Evolutionary conservation across 2,797 vertebrate species (phyloP).

Genomic region (Nasua narica): DNA sequence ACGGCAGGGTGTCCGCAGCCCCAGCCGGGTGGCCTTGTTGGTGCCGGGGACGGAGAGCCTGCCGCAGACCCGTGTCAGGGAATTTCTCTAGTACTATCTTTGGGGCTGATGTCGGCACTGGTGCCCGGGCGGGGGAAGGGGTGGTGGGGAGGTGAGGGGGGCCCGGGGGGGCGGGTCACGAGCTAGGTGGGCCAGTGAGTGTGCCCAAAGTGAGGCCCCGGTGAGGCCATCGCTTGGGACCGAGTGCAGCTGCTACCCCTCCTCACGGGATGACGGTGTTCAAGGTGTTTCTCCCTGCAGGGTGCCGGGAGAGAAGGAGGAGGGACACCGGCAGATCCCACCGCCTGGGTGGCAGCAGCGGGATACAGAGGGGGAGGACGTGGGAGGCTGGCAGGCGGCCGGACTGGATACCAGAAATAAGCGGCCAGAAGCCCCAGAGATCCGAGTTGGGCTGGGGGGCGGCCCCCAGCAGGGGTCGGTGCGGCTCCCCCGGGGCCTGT

Average conservation of each 20-base stretch:
- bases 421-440: background rate
- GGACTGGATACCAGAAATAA: background rate
- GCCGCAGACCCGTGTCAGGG: background rate
- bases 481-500: rapidly evolving
- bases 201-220: background rate
- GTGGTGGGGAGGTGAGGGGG: background rate
- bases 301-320: background rate
- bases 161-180: rapidly evolving
- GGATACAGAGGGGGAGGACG: background rate
- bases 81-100: background rate
- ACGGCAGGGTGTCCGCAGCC: rapidly evolving
- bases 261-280: rapidly evolving
- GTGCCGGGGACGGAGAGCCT: background rate
- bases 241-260: rapidly evolving
- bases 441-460: rapidly evolving
- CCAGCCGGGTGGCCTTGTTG: rapidly evolving
- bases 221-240: no score
- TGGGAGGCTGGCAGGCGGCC: background rate
- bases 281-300: background rate
- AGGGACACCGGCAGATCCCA: no score
- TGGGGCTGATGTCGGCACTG: background rate
- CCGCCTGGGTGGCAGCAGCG: background rate
- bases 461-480: background rate
- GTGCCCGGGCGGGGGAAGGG: background rate
- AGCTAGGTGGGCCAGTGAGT: rapidly evolving